These are phyloP conservation scores for Ariopsis seemanni DNA, from an alignment of 2,113 vertebrate genomes.

Conservation along the genomic window DNA sequence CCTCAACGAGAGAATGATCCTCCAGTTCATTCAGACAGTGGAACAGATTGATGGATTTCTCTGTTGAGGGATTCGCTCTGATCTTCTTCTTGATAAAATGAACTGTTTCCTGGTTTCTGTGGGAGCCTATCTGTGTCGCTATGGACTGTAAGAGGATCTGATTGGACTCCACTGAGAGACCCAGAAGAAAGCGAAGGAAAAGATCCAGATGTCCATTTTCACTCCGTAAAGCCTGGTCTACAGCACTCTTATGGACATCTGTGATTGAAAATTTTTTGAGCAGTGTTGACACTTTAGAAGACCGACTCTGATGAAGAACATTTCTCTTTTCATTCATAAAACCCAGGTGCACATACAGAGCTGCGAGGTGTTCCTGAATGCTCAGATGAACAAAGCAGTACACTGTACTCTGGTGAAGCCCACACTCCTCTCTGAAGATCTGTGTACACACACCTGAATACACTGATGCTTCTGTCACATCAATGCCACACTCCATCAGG, in stretches of 20 bases:
- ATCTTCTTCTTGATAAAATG: not conserved
- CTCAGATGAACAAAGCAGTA: not conserved
- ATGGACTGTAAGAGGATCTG: constrained; percentile 3
- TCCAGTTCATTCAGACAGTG: not conserved
- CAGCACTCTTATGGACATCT: not conserved
- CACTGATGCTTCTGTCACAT: not conserved
- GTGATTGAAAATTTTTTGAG: not conserved
- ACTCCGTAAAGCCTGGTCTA: not conserved
- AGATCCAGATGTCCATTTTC: not conserved
- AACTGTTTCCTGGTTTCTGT: not conserved
- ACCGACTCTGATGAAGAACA: not conserved
- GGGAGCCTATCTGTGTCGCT: not conserved
- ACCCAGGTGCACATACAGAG: not conserved
- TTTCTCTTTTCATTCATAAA: not conserved
- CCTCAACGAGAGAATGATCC: not conserved
- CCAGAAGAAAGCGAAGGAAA: not conserved
- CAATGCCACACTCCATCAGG: no score
- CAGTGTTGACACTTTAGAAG: not conserved
- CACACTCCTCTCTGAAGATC: no score
- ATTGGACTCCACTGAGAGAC: constrained; percentile 12
- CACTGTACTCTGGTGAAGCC: not conserved
- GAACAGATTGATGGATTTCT: not conserved
- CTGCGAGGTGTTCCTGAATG: no score
- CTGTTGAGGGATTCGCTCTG: constrained; percentile 1
- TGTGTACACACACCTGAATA: not conserved